phyloP scores from a whole-genome alignment of 64 coral and sea anemone genomes.

The Pocillopora verrucosa region DNA sequence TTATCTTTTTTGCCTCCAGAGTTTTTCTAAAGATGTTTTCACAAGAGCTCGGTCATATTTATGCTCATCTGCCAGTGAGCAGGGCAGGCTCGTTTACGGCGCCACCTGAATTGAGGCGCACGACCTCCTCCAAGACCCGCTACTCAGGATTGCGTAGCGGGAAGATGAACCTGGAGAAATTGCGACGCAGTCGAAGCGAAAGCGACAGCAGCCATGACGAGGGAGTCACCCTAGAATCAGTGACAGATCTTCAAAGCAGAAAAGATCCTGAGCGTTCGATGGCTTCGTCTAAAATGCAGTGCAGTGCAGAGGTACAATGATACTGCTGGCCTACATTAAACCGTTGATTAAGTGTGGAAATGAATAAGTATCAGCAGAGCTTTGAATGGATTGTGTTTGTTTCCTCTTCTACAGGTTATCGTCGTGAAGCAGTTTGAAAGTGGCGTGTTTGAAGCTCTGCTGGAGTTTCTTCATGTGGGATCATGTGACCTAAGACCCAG shows the following conservation, averaged over 20 bases:
- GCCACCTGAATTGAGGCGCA: background rate
- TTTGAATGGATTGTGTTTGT: background rate
- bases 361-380: too few relatives aligned
- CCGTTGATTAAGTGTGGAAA: too few relatives aligned
- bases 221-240: slow-evolving; percentile 7
- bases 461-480: slow-evolving; percentile 30
- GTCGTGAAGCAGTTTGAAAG: slow-evolving; percentile 19
- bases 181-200: slow-evolving; percentile 9
- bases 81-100: background rate
- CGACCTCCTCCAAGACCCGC: slow-evolving; percentile 4
- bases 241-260: slow-evolving; percentile 36
- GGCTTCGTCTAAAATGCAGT: background rate
- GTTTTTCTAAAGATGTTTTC: slow-evolving; percentile 30
- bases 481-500: slow-evolving; percentile 19
- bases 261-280: background rate
- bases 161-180: slow-evolving; percentile 34
- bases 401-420: background rate
- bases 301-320: background rate
- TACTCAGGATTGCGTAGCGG: slow-evolving; percentile 17
- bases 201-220: background rate
- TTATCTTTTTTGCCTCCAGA: background rate
- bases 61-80: background rate
- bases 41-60: background rate
- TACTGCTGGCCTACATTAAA: background rate
- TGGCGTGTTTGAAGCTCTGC: slow-evolving; percentile 16